Evolutionary conservation across 2,888 invertebrate species (phyloP).

Genomic region (Folsomia candida): DNA sequence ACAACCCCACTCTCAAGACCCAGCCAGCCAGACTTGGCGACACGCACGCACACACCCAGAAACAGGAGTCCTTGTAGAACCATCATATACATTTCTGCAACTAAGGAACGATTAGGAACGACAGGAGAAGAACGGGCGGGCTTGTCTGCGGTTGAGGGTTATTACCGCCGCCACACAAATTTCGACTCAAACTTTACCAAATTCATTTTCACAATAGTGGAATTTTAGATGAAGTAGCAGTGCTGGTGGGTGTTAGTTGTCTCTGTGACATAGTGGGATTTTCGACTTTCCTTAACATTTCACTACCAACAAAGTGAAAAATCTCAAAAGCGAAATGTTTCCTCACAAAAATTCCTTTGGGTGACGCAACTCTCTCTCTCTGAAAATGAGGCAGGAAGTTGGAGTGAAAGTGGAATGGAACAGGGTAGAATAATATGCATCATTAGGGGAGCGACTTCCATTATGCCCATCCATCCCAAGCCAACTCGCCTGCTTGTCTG

Average conservation of each 20-base stretch:
- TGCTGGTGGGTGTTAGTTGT: not conserved
- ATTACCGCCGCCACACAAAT: not conserved
- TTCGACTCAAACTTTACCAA: not conserved
- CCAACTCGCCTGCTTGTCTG: not conserved
- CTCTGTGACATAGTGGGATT: not conserved
- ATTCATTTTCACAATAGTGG: not conserved
- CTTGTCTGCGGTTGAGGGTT: not conserved
- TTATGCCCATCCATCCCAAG: not conserved
- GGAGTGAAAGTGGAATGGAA: not conserved
- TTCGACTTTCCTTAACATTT: not conserved
- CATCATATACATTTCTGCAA: too few relatives aligned
- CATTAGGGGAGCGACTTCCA: constrained; percentile 12
- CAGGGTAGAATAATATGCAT: constrained; percentile 18
- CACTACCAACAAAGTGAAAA: not conserved
- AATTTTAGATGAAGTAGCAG: too few relatives aligned
- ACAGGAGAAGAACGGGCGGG: not conserved
- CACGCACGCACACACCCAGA: too few relatives aligned
- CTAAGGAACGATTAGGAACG: not conserved
- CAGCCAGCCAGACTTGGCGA: not conserved
- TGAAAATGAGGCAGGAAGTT: not conserved
- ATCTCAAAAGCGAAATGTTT: not conserved
- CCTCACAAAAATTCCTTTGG: not conserved
- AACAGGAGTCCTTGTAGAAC: too few relatives aligned
- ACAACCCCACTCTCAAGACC: too few relatives aligned
- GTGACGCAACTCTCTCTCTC: constrained; percentile 13